Percentiles rank a stretch among this genome's conserved stretches.
Conservation (phyloP, 2,888 invertebrate genomes). For the Sarcophaga carnaria region DNA sequence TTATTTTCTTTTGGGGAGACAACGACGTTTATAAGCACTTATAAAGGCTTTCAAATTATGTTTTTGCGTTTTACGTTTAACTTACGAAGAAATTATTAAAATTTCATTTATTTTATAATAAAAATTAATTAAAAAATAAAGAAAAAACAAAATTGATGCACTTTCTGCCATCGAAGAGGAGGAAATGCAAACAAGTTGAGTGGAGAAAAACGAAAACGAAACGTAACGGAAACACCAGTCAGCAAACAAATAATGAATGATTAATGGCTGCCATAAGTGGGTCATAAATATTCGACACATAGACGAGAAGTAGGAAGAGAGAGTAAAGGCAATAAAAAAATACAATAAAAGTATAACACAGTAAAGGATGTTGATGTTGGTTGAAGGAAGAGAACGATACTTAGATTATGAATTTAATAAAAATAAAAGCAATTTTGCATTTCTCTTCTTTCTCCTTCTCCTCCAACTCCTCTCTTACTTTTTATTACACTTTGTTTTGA, state of each 20-base stretch:
- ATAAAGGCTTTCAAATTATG: no score
- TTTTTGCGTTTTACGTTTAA: no score
- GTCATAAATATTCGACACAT: conserved; percentile 24
- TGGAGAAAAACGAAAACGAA: no score
- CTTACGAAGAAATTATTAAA: no score
- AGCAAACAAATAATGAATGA: conserved; percentile 38
- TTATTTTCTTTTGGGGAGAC: no score
- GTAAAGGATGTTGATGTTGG: not conserved
- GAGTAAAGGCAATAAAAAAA: not conserved
- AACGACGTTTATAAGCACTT: no score
- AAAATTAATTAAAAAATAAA: no score
- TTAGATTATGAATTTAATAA: conserved; percentile 52
- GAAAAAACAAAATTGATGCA: no score
- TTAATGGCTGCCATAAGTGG: conserved; percentile 29
- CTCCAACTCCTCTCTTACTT: not conserved
- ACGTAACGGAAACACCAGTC: not conserved
- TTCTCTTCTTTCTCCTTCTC: not conserved
- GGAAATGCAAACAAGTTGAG: no score
- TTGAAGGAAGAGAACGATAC: not conserved
- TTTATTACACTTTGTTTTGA: conserved; percentile 9
- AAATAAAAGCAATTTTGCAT: conserved; percentile 46
- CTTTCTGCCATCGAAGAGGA: no score
- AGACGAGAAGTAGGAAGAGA: conserved; percentile 21
- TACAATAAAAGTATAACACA: no score
- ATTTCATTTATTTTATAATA: no score